A percentile compares a stretch with the other conserved stretches of the same genome.
These are phyloP conservation scores for Isoperla grammatica DNA, from an alignment of 2,888 invertebrate genomes.

Conservation along the genomic window DNA sequence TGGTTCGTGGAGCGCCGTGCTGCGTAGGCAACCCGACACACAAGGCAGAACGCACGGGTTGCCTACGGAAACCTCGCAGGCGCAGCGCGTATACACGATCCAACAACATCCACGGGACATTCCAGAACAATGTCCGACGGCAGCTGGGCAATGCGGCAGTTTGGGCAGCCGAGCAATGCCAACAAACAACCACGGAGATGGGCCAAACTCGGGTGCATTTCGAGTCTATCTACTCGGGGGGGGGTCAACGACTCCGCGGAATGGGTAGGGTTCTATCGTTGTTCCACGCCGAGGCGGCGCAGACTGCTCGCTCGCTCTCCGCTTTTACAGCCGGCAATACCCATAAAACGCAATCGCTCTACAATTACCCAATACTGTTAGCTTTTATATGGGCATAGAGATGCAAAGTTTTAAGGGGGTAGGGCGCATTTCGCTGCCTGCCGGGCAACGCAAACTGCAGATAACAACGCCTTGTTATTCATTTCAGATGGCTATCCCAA, in stretches of 20 bases:
- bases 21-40: too few species aligned
- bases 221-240: neutral
- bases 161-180: too few species aligned
- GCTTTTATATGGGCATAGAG: constrained; percentile 3
- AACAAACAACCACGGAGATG: too few species aligned
- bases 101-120: too few species aligned
- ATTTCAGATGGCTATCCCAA: neutral
- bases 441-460: neutral
- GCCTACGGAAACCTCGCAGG: too few species aligned
- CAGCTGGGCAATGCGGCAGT: too few species aligned
- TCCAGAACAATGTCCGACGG: too few species aligned
- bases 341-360: constrained; percentile 12
- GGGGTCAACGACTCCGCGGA: neutral
- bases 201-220: too few species aligned
- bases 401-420: constrained; percentile 2
- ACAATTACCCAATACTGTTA: constrained; percentile 1
- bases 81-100: too few species aligned
- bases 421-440: neutral
- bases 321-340: constrained; percentile 7
- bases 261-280: neutral
- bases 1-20: too few species aligned
- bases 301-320: neutral
- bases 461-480: neutral
- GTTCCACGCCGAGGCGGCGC: neutral
- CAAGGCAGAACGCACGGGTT: too few species aligned